Base-by-base conservation (phyloP, 1,140 invertebrate species). In the Apis mellifera region DNA sequence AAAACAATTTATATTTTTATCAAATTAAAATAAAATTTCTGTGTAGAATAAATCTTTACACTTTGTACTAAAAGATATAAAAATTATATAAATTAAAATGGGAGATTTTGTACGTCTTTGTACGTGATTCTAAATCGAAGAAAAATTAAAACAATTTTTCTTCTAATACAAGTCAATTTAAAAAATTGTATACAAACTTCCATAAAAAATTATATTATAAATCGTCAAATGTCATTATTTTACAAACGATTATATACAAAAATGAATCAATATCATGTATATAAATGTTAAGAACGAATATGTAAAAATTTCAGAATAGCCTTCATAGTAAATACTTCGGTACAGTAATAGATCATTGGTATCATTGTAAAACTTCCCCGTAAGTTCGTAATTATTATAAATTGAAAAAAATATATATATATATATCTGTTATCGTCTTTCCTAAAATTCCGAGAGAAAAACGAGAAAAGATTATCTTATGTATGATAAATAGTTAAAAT, bases 341-440 rank as follows among this genome's bases (percentile, higher is more conserved):
- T 76, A 73, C 50, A 71, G 42, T 32, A 75, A 81, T 75, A 82
- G 64, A 82, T 82, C 79, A 82, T 82, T 82, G 79, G 79, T 82
- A 82, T 69, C 73, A 65, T 82, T 48, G 60, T 82, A 52, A 73
- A 82, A 69, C 26, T 50, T 72, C 9, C n/a, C 26, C 23, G 13
- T 62, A 26, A 13, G 26, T 8, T 76, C 9, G 55, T 19, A 81
- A 76, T 76, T 76, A 82, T 57, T 60, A 60, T 12, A 60, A n/a
- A 62, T n/a, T n/a, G 42, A 50, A n/a, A 32, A 32, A 68, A 66
- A 81, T 11, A n/a, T 15, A n/a, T 26, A 81, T 11, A n/a, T 15
- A n/a, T 26, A 42, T n/a, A 17, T 21, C 9, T 55, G 50, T 9
- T 72, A 64, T 57, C 50, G 42, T n/a, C 26, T 57, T n/a, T 42